These are phyloP conservation scores for Schrankia costaestrigalis DNA, from an alignment of 2,888 invertebrate genomes.

Conservation along the genomic window DNA sequence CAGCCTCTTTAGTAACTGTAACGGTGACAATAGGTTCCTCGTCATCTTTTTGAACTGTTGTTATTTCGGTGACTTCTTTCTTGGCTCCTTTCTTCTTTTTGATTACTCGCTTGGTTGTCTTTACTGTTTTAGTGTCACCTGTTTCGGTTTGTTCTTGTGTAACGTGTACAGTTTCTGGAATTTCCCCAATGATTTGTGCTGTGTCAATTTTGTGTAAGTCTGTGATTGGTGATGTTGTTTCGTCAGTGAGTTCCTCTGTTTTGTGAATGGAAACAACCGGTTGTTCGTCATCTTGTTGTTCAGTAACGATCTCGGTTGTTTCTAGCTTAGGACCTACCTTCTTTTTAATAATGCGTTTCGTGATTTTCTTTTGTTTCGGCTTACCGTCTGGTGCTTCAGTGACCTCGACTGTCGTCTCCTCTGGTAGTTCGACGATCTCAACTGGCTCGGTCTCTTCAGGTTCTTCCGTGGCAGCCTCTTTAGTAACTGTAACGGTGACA, in stretches of 20 bases:
- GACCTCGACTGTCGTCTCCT: constrained; percentile 1
- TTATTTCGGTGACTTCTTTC: constrained; percentile 68
- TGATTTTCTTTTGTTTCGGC: constrained; percentile 25
- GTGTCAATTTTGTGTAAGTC: background rate
- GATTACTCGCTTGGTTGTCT: constrained; percentile 41
- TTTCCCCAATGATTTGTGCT: constrained; percentile 5
- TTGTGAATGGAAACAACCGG: background rate
- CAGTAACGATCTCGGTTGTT: background rate
- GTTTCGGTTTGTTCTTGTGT: constrained; percentile 34
- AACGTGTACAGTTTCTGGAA: constrained; percentile 7
- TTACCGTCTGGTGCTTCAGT: constrained; percentile 1
- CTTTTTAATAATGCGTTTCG: constrained; percentile 26
- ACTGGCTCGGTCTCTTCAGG: constrained; percentile 6
- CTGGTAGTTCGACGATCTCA: constrained; percentile 3
- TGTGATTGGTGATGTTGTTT: constrained; percentile 3
- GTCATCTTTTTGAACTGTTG: constrained; percentile 61
- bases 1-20: constrained; percentile 42
- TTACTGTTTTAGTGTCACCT: constrained; percentile 41
- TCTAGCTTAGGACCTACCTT: constrained; percentile 7
- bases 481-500: constrained; percentile 13
- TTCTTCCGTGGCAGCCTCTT: constrained; percentile 11
- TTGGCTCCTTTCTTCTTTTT: constrained; percentile 61
- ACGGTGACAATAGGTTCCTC: constrained; percentile 51
- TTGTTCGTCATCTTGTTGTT: background rate
- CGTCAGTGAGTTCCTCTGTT: constrained; percentile 6